A percentile compares a stretch with the other conserved stretches of the same genome.
Evolutionary conservation across 2,888 invertebrate genomes (phyloP).

Genomic region (Galerucella calmariensis): DNA sequence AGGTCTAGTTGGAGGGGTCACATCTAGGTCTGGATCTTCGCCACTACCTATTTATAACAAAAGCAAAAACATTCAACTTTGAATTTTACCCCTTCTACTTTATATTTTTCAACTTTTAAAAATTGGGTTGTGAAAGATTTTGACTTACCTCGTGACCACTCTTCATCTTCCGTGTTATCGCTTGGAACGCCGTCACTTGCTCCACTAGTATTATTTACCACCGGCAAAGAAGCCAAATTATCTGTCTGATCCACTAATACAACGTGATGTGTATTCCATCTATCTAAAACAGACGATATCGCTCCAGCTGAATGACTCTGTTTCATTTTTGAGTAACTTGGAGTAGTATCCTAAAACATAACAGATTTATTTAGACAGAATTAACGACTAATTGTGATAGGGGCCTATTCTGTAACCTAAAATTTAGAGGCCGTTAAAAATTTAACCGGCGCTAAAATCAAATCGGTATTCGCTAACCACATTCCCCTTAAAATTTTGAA

Average conservation of each 20-base stretch:
- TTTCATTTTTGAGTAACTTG: slow-evolving; percentile 62
- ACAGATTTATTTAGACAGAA: no score
- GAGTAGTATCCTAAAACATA: slow-evolving; percentile 15
- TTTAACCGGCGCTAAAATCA: no score
- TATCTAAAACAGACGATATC: slow-evolving; percentile 57
- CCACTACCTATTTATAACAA: slow-evolving; percentile 65
- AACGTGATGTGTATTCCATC: slow-evolving; percentile 58
- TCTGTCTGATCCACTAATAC: slow-evolving; percentile 48
- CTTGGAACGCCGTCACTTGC: slow-evolving; percentile 72
- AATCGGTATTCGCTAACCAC: no score
- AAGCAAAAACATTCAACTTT: no score
- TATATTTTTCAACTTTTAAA: no score
- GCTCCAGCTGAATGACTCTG: slow-evolving; percentile 67
- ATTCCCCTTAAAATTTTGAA: no score
- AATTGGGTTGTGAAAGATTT: no score
- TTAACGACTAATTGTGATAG: no score
- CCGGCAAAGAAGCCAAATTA: slow-evolving; percentile 43
- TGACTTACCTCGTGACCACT: slow-evolving; percentile 72
- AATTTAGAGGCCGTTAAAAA: no score
- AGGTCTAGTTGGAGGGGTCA: slow-evolving; percentile 58
- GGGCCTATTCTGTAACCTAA: no score
- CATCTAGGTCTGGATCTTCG: slow-evolving; percentile 73
- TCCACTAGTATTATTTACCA: slow-evolving; percentile 56
- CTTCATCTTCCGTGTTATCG: slow-evolving; percentile 76
- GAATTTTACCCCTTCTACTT: no score